Evolutionary conservation across 2,888 invertebrate species (phyloP).

Genomic region (Entomobrya multifasciata): DNA sequence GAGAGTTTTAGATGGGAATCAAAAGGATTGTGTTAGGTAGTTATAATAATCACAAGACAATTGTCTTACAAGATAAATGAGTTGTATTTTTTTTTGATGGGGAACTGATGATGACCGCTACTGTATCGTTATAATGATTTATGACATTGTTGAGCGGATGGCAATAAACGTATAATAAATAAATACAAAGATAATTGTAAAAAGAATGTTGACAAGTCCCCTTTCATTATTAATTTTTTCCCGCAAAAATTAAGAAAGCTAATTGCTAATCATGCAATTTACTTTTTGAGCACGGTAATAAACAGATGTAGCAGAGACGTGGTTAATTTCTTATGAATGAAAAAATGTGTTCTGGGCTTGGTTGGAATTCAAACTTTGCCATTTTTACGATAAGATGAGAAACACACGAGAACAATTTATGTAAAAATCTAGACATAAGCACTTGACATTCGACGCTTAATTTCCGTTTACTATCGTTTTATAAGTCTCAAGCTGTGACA

Average conservation of each 20-base stretch:
- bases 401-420: too few relatives aligned
- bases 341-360: too few relatives aligned
- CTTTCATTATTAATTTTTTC: constrained; percentile 22
- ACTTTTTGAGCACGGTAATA: too few relatives aligned
- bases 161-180: neutral
- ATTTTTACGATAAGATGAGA: too few relatives aligned
- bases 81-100: constrained; percentile 4
- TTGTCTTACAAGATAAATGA: neutral
- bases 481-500: too few relatives aligned
- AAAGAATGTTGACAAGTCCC: constrained; percentile 24
- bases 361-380: too few relatives aligned
- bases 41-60: constrained; percentile 27
- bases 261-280: too few relatives aligned
- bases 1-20: neutral
- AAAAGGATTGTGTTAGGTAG: neutral
- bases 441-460: too few relatives aligned
- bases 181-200: neutral
- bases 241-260: neutral
- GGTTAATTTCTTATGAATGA: too few relatives aligned
- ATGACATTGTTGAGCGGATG: neutral
- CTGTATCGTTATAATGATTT: neutral
- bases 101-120: neutral
- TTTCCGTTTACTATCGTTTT: too few relatives aligned
- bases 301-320: too few relatives aligned
- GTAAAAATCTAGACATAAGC: too few relatives aligned